Conservation (phyloP, 2,888 invertebrate species). For the Thereva nobilitata region DNA sequence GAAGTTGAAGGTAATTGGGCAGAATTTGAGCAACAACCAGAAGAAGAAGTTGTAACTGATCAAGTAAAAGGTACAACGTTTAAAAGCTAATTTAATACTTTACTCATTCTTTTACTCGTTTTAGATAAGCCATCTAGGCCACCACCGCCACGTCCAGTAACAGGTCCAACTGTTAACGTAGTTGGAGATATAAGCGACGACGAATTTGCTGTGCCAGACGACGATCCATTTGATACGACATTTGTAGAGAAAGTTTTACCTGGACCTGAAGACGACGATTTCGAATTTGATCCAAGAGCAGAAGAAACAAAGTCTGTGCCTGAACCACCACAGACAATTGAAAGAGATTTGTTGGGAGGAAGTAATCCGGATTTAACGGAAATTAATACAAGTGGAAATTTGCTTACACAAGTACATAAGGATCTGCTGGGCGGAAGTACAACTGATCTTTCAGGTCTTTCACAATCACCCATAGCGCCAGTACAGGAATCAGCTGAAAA, state of each 20-base stretch:
- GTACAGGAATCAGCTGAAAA: conserved; percentile 60
- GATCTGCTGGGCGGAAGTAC: conserved; percentile 78
- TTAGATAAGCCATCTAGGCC: conserved; percentile 56
- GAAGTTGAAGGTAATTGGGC: conserved; percentile 65
- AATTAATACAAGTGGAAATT: conserved; percentile 55
- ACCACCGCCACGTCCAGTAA: conserved; percentile 54
- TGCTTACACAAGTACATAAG: conserved; percentile 59
- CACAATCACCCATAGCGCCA: conserved; percentile 71
- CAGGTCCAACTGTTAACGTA: conserved; percentile 49
- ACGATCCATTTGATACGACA: conserved; percentile 82
- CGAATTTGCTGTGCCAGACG: conserved; percentile 63
- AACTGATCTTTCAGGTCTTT: conserved; percentile 72
- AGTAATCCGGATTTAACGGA: conserved; percentile 43
- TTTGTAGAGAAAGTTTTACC: conserved; percentile 78
- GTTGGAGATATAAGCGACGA: conserved; percentile 55
- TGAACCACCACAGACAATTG: conserved; percentile 55
- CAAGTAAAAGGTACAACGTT: conserved; percentile 51
- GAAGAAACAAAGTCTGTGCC: conserved; percentile 59
- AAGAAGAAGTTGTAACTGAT: conserved; percentile 52
- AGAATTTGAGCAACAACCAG: conserved; percentile 65
- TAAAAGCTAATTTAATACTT: conserved; percentile 55
- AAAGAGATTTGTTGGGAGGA: conserved; percentile 63
- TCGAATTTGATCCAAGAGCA: conserved; percentile 68
- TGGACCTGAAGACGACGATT: conserved; percentile 55
- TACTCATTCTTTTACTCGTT: conserved; percentile 48